A percentile compares a stretch with the other conserved stretches of the same genome.
These are phyloP conservation scores for Tetheella fluctuosa DNA, from an alignment of 2,888 invertebrate genomes.

Conservation along the genomic window DNA sequence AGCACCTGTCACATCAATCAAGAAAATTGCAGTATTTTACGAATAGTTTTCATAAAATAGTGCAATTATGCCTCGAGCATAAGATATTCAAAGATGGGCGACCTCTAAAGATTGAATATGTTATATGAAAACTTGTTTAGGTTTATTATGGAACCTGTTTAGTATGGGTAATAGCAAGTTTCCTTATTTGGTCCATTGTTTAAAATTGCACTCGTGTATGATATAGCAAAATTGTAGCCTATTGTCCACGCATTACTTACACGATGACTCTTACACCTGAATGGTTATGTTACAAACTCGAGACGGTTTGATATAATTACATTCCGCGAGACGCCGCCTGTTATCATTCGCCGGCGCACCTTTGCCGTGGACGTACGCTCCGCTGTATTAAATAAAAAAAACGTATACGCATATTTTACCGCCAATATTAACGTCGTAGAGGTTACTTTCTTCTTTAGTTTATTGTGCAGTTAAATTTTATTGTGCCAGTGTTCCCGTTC, in stretches of 20 bases:
- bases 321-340: slow-evolving; percentile 39
- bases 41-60: too few species aligned
- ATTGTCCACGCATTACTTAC: slow-evolving; percentile 24
- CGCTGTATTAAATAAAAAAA: slow-evolving; percentile 29
- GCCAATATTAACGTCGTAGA: slow-evolving; percentile 19
- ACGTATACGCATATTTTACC: slow-evolving; percentile 33
- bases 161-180: background rate
- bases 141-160: background rate
- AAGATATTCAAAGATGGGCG: background rate
- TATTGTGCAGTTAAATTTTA: slow-evolving; percentile 11
- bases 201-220: slow-evolving; percentile 26
- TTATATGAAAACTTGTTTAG: background rate
- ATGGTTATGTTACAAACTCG: slow-evolving; percentile 26
- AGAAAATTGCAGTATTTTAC: too few species aligned
- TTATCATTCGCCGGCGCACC: slow-evolving; percentile 65
- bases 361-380: slow-evolving; percentile 51
- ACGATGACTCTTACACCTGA: slow-evolving; percentile 42
- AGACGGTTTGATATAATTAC: slow-evolving; percentile 45
- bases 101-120: background rate
- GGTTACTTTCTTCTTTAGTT: slow-evolving; percentile 11
- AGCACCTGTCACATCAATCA: too few species aligned
- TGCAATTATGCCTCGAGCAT: background rate
- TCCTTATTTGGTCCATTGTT: slow-evolving; percentile 8
- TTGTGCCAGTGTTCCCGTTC: slow-evolving; percentile 10
- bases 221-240: slow-evolving; percentile 23